Conservation (phyloP, 2,888 invertebrate genomes). For the Amitus sp. region DNA sequence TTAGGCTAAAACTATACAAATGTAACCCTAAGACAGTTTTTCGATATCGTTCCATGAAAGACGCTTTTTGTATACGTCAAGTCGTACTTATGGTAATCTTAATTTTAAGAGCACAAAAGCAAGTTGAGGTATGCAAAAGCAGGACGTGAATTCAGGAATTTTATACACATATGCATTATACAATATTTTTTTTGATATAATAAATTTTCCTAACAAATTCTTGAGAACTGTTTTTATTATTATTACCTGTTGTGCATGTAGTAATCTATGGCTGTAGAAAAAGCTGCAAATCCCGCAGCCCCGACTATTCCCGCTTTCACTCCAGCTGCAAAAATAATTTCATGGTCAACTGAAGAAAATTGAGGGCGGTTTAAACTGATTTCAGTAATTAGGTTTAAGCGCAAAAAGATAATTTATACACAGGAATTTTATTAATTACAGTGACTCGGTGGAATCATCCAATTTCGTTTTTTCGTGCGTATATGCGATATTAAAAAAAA, state of each 20-base stretch:
- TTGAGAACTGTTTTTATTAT: constrained; percentile 22
- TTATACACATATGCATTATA: constrained; percentile 18
- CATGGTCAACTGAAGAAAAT: too few species aligned
- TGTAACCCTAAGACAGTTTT: neutral
- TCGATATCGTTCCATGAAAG: neutral
- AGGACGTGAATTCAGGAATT: constrained; percentile 9
- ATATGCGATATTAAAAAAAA: too few species aligned
- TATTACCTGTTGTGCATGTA: constrained; percentile 75
- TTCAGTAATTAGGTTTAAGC: too few species aligned
- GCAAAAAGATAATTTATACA: neutral
- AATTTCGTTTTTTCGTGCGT: too few species aligned
- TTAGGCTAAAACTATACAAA: neutral
- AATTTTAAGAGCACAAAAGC: neutral
- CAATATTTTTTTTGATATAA: constrained; percentile 35
- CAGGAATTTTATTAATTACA: too few species aligned
- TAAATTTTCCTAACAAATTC: constrained; percentile 35
- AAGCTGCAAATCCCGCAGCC: constrained; percentile 96
- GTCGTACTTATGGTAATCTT: neutral
- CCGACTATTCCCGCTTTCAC: constrained; percentile 93
- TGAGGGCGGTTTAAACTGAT: too few species aligned
- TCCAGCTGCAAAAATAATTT: constrained; percentile 84
- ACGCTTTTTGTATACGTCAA: neutral
- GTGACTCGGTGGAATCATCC: too few species aligned
- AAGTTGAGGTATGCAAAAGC: constrained; percentile 1
- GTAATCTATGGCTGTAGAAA: constrained; percentile 96